Evolutionary conservation across 2,888 invertebrate genomes (phyloP), one percentile per base, ranked within the genome.

Genomic region (Homarus gammarus): DNA sequence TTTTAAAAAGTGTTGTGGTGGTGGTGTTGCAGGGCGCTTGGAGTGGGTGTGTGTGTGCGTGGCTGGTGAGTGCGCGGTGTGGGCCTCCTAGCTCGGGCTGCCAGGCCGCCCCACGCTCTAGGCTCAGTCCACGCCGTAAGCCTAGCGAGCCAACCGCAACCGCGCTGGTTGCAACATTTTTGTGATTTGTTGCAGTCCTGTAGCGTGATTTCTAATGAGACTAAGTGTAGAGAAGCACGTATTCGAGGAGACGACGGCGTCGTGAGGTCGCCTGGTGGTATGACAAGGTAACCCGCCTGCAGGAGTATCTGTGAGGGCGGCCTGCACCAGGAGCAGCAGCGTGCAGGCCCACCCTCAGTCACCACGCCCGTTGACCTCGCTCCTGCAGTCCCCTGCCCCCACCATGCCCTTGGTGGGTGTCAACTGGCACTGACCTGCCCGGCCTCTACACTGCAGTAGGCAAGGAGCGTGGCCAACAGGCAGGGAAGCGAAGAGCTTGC

Each of bases 61-160:
- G 85, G 85, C 68, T 40, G 61, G 64, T 44, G 85, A 78, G 87
- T 77, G 87, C 87, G 87, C 82, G 56, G 82, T 51, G 73, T 87
- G 82, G 82, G 56, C 81, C 61, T 38, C 49, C 38, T 22, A 33
- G 44, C 85, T 70, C 70, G 22, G 40, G 79, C 79, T 56, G 61
- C 79, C 77, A 70, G 79, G 56, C 68, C 72, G 84, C 44, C 85
- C 61, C 85, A 40, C 64, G 38, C 40, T 64, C 81, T 81, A 81
- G 77, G 82, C 87, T 87, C 87, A 87, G 87, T 86, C 87, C 75
- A 44, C 87, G 82, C 77, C 64, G 87, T 87, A 87, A 82, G 87
- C 87, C 87, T 87, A 87, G 87, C 87, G 87, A 87, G 73, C 40
- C 87, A 31, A 72, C 84, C 84, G 85, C 75, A 85, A 85, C 85